Evolutionary conservation across 2,888 invertebrate species (phyloP).

Genomic region (Liopterus haemorrhoidalis): DNA sequence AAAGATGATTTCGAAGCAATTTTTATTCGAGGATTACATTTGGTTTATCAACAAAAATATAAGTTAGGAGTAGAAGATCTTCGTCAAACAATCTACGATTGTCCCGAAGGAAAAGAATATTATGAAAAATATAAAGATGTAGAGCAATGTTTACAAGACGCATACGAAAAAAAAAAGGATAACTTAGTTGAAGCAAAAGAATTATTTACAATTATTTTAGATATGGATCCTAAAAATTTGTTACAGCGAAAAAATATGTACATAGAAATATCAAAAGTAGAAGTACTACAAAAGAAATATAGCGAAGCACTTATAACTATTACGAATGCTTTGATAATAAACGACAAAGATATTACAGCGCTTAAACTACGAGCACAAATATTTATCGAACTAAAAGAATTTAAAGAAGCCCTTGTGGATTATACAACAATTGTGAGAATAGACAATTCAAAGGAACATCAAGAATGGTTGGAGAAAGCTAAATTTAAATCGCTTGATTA

Average conservation of each 20-base stretch:
- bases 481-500: not conserved
- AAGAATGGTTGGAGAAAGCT: not conserved
- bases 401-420: constrained; percentile 15
- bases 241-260: constrained; percentile 3
- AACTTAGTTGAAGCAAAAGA: constrained; percentile 8
- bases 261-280: constrained; percentile 8
- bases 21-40: constrained; percentile 12
- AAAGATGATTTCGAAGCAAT: constrained; percentile 18
- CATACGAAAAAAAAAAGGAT: too few relatives aligned
- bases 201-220: constrained; percentile 7
- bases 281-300: constrained; percentile 3
- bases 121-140: too few relatives aligned
- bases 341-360: constrained; percentile 3
- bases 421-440: constrained; percentile 7
- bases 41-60: constrained; percentile 18
- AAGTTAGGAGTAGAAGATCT: constrained; percentile 14
- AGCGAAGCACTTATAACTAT: constrained; percentile 7
- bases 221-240: constrained; percentile 12
- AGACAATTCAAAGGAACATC: constrained; percentile 1
- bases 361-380: constrained; percentile 11
- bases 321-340: constrained; percentile 10
- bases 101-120: too few relatives aligned
- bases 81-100: too few relatives aligned
- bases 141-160: too few relatives aligned
- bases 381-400: constrained; percentile 12